Evolutionary conservation across 2,888 invertebrate genomes (phyloP).

Genomic region (Linyphia triangularis): DNA sequence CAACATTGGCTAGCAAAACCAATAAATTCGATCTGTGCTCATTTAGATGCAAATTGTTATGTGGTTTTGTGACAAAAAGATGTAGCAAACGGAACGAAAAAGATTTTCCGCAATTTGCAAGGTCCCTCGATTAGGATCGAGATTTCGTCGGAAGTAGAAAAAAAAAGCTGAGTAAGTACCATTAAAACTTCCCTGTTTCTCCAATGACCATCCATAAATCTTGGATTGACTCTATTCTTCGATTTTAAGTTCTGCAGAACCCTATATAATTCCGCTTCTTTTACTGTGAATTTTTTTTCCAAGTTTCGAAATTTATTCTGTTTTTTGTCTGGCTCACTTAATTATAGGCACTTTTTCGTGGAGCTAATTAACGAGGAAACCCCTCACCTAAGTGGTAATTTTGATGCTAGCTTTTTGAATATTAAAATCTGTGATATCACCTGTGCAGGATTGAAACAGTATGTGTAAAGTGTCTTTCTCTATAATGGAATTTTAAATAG

Average conservation of each 20-base stretch:
- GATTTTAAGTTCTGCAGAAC: neutral
- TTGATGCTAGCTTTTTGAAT: conserved; percentile 27
- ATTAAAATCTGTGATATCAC: conserved; percentile 29
- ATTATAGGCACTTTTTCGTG: neutral
- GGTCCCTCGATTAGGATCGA: neutral
- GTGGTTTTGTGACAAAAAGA: neutral
- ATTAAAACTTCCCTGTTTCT: neutral
- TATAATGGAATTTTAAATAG: conserved; percentile 32
- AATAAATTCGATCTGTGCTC: neutral
- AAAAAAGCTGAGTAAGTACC: conserved; percentile 1
- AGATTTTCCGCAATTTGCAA: neutral
- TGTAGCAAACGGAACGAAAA: neutral
- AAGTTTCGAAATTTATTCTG: conserved; percentile 17
- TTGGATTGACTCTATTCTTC: conserved; percentile 17
- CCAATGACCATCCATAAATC: conserved; percentile 28
- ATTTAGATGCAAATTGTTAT: neutral
- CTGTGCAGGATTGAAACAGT: neutral
- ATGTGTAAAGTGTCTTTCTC: conserved; percentile 16
- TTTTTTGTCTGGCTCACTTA: neutral
- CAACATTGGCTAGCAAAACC: neutral
- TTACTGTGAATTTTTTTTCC: neutral
- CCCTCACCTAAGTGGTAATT: conserved; percentile 6
- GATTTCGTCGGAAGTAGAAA: neutral
- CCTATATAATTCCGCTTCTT: neutral
- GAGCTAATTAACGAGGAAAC: conserved; percentile 25